phyloP scores from a whole-genome alignment of 1,140 invertebrate species.

The Drosophila subobscura region DNA sequence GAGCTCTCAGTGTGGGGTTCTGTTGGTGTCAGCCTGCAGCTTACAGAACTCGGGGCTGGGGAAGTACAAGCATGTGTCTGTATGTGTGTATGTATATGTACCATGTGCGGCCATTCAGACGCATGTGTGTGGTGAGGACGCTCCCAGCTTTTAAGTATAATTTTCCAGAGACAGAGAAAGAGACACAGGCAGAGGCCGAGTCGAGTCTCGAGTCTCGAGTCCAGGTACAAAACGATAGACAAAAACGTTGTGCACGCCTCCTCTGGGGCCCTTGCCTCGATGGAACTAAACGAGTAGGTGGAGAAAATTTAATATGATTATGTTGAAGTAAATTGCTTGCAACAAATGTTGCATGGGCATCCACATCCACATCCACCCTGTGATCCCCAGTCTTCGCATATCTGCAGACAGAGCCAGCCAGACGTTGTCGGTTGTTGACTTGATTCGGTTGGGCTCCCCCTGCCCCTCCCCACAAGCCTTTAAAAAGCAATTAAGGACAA shows the following conservation, averaged over 20 bases:
- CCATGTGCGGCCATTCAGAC: conserved; percentile 18
- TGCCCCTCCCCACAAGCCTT: conserved; percentile 34
- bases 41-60: conserved; percentile 26
- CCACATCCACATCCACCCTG: conserved; percentile 23
- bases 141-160: conserved; percentile 77
- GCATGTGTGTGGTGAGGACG: conserved; percentile 43
- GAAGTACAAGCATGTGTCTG: conserved; percentile 25
- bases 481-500: conserved; percentile 72
- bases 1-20: conserved; percentile 21
- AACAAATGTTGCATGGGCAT: conserved; percentile 71
- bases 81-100: neutral
- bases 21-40: conserved; percentile 64
- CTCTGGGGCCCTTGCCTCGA: conserved; percentile 25
- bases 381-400: conserved; percentile 13
- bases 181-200: neutral
- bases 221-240: conserved; percentile 72
- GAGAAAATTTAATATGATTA: conserved; percentile 82
- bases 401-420: conserved; percentile 10
- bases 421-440: conserved; percentile 26
- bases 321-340: conserved; percentile 80
- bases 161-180: conserved; percentile 35
- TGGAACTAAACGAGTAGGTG: conserved; percentile 63
- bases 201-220: conserved; percentile 8
- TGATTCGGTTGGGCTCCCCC: conserved; percentile 39
- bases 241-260: conserved; percentile 75